Percentiles rank a stretch among this genome's conserved stretches.
These are phyloP conservation scores for Semicossyphus pulcher DNA, from an alignment of 2,113 vertebrate species.

Conservation along the genomic window DNA sequence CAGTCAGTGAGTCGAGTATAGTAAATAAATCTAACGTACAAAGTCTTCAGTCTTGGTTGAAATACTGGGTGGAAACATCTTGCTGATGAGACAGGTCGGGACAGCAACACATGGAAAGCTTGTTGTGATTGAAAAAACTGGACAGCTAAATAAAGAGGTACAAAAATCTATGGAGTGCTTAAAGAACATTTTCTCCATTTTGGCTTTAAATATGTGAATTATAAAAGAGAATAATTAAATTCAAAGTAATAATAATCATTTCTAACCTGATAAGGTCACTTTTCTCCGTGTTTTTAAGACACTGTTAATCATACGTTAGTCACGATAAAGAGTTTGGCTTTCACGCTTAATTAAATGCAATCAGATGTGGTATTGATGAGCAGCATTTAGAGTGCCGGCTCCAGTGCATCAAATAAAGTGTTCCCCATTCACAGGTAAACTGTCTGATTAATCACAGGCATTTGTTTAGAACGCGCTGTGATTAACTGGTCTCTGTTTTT, in stretches of 20 bases:
- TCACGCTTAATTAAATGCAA: constrained; percentile 10
- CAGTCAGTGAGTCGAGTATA: constrained; percentile 4
- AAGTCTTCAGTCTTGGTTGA: background rate
- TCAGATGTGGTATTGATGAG: constrained; percentile 20
- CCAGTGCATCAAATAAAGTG: constrained; percentile 26
- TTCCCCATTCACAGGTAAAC: constrained; percentile 33
- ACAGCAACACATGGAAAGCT: no score
- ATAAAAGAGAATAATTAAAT: background rate
- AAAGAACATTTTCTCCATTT: background rate
- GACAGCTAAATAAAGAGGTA: background rate
- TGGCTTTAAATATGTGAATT: background rate
- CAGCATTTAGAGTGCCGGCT: constrained; percentile 27
- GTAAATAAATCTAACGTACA: constrained; percentile 2
- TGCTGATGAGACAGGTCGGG: constrained; percentile 4
- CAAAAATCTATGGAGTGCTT: background rate
- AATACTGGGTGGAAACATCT: constrained; percentile 15
- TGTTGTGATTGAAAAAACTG: background rate
- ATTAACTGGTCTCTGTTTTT: constrained; percentile 34
- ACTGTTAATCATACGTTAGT: background rate
- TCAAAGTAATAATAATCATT: background rate
- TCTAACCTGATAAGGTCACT: background rate
- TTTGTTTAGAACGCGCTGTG: constrained; percentile 17
- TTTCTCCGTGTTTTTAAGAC: background rate
- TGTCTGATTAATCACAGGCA: constrained; percentile 32
- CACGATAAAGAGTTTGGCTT: background rate